Evolutionary conservation across 2,113 vertebrate genomes (phyloP).

Genomic region (Telmatochromis sp.): DNA sequence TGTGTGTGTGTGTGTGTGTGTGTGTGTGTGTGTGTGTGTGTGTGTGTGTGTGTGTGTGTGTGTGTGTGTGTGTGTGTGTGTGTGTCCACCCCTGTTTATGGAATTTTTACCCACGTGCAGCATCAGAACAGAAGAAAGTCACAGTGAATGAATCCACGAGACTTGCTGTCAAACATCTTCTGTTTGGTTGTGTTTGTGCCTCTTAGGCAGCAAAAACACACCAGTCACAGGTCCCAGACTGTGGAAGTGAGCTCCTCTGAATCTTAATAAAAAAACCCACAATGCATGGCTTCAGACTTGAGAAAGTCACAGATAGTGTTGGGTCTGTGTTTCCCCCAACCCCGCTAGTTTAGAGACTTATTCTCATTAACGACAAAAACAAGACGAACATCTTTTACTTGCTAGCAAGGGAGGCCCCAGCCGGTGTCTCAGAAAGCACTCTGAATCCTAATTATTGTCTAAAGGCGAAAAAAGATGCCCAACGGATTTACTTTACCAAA

Average conservation of each 20-base stretch:
- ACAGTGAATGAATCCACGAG: background rate
- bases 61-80: too few species aligned
- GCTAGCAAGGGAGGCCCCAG: background rate
- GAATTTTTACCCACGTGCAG: background rate
- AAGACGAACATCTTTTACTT: background rate
- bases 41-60: too few species aligned
- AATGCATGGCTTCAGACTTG: background rate
- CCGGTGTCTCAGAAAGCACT: rapidly evolving
- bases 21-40: too few species aligned
- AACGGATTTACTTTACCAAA: too few species aligned
- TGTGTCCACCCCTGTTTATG: background rate
- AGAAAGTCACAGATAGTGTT: background rate
- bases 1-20: too few species aligned
- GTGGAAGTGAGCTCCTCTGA: background rate
- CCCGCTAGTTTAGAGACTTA: background rate
- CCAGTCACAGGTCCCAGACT: background rate
- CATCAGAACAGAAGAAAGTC: background rate
- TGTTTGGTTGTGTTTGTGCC: background rate
- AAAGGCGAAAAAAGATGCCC: rapidly evolving
- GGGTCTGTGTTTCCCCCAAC: background rate
- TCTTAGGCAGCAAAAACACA: background rate
- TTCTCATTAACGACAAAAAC: background rate
- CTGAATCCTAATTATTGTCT: background rate
- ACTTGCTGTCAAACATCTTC: background rate
- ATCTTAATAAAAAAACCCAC: background rate